A percentile compares a stretch with the other conserved stretches of the same genome.
Conservation (phyloP, 1,140 invertebrate genomes). For the Drosophila orosa region DNA sequence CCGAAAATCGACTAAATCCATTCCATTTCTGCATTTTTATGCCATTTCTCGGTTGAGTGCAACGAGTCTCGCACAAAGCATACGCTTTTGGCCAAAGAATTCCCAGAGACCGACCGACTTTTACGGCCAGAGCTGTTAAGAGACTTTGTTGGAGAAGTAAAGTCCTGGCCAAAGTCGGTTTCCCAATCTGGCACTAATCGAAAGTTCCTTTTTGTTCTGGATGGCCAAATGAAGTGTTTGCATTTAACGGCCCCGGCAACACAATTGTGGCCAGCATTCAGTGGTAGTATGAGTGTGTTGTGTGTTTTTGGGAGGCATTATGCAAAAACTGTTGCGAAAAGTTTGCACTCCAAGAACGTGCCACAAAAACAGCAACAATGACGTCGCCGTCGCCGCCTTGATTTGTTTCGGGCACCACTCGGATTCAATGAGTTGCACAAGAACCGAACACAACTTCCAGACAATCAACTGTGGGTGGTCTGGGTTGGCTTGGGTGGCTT, state of each 20-base stretch:
- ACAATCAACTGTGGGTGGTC: slow-evolving; percentile 27
- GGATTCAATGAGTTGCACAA: slow-evolving; percentile 53
- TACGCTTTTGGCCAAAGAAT: slow-evolving; percentile 16
- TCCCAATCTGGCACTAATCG: slow-evolving; percentile 47
- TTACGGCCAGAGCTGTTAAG: slow-evolving; percentile 42
- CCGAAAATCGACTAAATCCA: slow-evolving; percentile 13
- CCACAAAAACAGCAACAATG: slow-evolving; percentile 48
- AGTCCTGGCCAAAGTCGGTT: slow-evolving; percentile 38
- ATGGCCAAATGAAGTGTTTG: slow-evolving; percentile 64
- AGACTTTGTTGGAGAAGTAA: slow-evolving; percentile 38
- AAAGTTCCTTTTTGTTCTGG: slow-evolving; percentile 31
- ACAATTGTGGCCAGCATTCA: slow-evolving; percentile 20
- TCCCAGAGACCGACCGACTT: slow-evolving; percentile 10
- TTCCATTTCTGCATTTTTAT: slow-evolving; percentile 15
- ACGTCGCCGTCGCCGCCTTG: slow-evolving; percentile 46
- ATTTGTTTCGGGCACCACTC: slow-evolving; percentile 47
- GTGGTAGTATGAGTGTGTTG: neutral
- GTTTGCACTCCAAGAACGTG: slow-evolving; percentile 33
- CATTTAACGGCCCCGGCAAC: slow-evolving; percentile 39
- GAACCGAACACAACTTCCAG: slow-evolving; percentile 39
- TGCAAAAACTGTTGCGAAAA: slow-evolving; percentile 55
- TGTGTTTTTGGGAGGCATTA: slow-evolving; percentile 22
- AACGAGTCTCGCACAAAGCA: slow-evolving; percentile 3
- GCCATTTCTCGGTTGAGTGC: slow-evolving; percentile 33
- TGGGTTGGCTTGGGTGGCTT: neutral